phyloP scores from a whole-genome alignment of 92 coral and sea anemone species.

The Porites cylindrica region DNA sequence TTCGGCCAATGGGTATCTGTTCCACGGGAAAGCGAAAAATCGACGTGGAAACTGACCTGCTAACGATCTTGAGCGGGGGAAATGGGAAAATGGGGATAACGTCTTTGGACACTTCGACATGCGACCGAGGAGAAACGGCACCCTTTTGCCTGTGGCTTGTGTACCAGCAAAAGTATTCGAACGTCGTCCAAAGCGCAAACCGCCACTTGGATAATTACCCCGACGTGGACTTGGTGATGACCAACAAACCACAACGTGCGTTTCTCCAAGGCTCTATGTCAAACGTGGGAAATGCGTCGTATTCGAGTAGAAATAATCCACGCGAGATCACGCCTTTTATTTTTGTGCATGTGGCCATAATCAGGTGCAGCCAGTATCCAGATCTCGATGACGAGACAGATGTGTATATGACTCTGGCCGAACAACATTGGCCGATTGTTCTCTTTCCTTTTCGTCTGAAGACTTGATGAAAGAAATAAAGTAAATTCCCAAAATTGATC shows the following conservation, averaged over 20 bases:
- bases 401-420: neutral
- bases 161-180: neutral
- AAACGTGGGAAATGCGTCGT: neutral
- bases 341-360: neutral
- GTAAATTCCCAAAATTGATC: neutral
- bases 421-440: neutral
- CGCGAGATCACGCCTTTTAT: neutral
- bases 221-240: slow-evolving; percentile 16
- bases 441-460: neutral
- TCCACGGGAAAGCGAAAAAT: slow-evolving; percentile 1
- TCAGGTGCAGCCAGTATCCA: neutral
- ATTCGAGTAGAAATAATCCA: neutral
- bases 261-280: neutral
- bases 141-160: neutral
- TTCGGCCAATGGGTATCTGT: slow-evolving; percentile 1
- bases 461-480: neutral
- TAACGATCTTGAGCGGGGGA: neutral
- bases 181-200: neutral
- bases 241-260: neutral
- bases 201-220: slow-evolving; percentile 15
- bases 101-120: neutral
- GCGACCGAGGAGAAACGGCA: neutral
- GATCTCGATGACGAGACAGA: neutral
- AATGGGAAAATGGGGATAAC: neutral
- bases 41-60: neutral